Conservation (phyloP, 2,113 vertebrate genomes). For the human (Homo sapiens) region GRCh38 chr12:75224001-75224500, state of each 20-base stretch:
- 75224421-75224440: not conserved
- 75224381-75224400: not conserved
- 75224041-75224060: not conserved
- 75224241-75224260: not conserved
- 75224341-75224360: slow-evolving; percentile 1
- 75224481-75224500: not conserved
- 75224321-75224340: slow-evolving; percentile 1
- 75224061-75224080: slow-evolving; percentile 17
- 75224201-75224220: not conserved
- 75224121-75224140: not conserved
- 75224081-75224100: not conserved
- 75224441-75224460: not conserved
- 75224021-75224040: slow-evolving; percentile 12
- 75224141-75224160: not conserved
- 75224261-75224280: not conserved
- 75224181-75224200: not conserved
- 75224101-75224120: not conserved
- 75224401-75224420: not conserved
- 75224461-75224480: not conserved
- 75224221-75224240: not conserved
- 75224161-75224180: not conserved
- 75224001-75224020: slow-evolving; percentile 16
- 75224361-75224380: not conserved
- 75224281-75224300: not conserved
- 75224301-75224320: not conserved